Evolutionary conservation across 1,140 invertebrate species (phyloP), one percentile per base, ranked within the genome.

Genomic region (Zaprionus vittiger): DNA sequence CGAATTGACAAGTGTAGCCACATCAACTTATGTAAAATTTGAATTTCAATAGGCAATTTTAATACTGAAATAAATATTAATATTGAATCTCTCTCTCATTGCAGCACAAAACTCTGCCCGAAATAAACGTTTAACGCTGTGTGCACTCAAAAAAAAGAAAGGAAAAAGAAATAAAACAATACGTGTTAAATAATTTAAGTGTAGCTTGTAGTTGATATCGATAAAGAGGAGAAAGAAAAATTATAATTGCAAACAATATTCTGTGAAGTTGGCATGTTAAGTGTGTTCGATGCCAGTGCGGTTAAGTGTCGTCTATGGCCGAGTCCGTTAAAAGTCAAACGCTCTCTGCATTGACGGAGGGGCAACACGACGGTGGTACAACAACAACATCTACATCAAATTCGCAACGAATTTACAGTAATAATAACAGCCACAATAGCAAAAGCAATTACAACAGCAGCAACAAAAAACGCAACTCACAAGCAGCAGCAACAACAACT

Each of bases 341-440:
- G 92, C 92, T 93, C 92, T 93, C 92, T 93, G 92, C 92, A 93
- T 90, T 93, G 92, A 93, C 92, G 92, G 92, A 93, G 92, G 92
- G 92, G 91, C 91, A 93, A 81, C 80, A 91, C 86, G 83, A 81
- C 83, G 91, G 83, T 74, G 91, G 75, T 79, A 84, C 70, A 69
- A 70, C 64, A 79, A 70, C 81, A 64, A 34, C 64, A 67, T 20
- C 69, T 1, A 54, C 77, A 71, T 47, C 52, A 52, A 77, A 77
- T 80, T 60, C 77, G n/a, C 77, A 80, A 52, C 61, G 79, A 31
- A 76, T 60, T 60, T 78, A 72, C 66, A 77, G 82, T 22, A 83
- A 77, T 62, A 67, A 62, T 61, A 44, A 73, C 38, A 73, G 67
- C 49, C 17, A 69, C 31, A 70, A 55, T 12, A 64, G 15, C 61